Base-by-base conservation (phyloP, 2,797 vertebrate genomes). In the Sciurus carolinensis region DNA sequence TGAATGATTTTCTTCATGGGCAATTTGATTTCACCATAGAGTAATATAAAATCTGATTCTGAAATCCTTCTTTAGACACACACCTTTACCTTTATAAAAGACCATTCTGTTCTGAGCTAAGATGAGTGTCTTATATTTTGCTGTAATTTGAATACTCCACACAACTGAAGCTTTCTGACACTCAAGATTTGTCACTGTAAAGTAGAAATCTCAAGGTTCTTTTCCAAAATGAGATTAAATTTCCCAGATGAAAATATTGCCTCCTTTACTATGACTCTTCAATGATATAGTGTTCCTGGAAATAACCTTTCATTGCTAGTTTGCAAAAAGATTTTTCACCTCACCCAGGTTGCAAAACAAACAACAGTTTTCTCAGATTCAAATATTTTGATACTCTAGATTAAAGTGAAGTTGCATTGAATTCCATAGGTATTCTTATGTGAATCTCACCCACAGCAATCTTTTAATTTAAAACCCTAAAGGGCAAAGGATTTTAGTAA, bases 201-300 rank as follows among this genome's bases (percentile, higher is more conserved):
- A 87, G 26, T 62, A 75, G 47, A 77, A 95, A 64, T 80, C 82
- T 67, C 9, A 4, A 73, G 39, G 14, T 73, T 93, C 30, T 94
- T 30, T 86, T 72, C 52, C 76, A 89, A 69, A 90, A 86, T 86
- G 39, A 90, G 17, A 82, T 76, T 85, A 44, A 90, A 82, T 77
- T 66, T 92, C 57, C 47, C 76, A 64, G 24, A 79, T 3, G 10
- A 7, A 93, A 90, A 47, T 52, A 83, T 77, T 81, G 47, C 18
- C 9, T 80, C 30, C 10, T 7, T 82, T 52, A 47, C 33, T 14
- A 76, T 11, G 2, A 64, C n/a, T 87, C 71, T 97, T 83, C 30
- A 87, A 33, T 75, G 89, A 66, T 59, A 87, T 5, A 39, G 18
- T 77, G 30, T 72, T 79, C 5, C 50, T 94, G 17, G 50, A 81